Conservation (phyloP, 2,797 vertebrate genomes). For the Orientallactaga sibirica region DNA sequence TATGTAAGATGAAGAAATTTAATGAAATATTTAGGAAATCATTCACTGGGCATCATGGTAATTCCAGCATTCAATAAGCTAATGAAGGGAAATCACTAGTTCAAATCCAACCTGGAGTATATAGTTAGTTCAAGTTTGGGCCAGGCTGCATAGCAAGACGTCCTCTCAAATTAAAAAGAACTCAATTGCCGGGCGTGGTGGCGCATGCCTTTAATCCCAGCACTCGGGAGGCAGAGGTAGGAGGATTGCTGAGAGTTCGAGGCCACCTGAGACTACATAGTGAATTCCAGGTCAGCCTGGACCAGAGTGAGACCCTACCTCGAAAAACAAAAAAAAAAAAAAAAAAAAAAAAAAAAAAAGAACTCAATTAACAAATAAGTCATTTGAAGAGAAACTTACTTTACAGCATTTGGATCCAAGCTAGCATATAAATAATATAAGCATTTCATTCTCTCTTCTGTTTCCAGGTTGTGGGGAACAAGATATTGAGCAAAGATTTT, state of each 20-base stretch:
- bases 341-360: background rate
- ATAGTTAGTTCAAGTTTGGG: background rate
- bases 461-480: slow-evolving; percentile 98
- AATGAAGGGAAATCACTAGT: background rate
- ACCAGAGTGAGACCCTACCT: too few relatives aligned
- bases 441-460: slow-evolving; percentile 99
- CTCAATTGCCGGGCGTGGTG: too few relatives aligned
- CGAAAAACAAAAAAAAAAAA: background rate
- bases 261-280: too few relatives aligned
- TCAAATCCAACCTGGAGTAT: too few relatives aligned
- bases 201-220: too few relatives aligned
- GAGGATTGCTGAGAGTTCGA: too few relatives aligned
- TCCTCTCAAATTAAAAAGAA: background rate
- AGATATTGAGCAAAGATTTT: slow-evolving; percentile 99
- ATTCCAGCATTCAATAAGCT: background rate
- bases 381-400: slow-evolving; percentile 89
- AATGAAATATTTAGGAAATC: slow-evolving; percentile 30
- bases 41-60: background rate
- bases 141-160: background rate
- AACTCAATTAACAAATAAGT: slow-evolving; percentile 18
- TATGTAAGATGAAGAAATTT: slow-evolving; percentile 35
- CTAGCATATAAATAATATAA: slow-evolving; percentile 99
- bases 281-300: too few relatives aligned
- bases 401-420: slow-evolving; percentile 98
- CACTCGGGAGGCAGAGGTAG: too few relatives aligned